Evolutionary conservation across 2,888 invertebrate species (phyloP).

Genomic region (Gari tellinella): DNA sequence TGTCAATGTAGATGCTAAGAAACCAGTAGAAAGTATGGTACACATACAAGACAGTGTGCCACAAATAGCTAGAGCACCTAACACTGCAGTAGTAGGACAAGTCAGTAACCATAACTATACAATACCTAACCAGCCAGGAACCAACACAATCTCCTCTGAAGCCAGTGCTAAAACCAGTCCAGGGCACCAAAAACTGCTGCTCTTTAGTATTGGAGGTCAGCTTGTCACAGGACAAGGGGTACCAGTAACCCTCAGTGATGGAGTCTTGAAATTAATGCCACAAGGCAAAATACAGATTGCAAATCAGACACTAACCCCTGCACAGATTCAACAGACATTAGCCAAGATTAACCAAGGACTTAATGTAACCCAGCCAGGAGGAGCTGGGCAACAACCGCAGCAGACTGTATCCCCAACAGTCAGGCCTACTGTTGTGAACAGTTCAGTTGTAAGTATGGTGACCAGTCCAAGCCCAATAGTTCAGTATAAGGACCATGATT

Average conservation of each 20-base stretch:
- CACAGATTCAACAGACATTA: constrained; percentile 57
- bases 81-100: no score
- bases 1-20: not conserved
- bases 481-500: constrained; percentile 1
- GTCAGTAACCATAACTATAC: not conserved
- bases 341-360: constrained; percentile 50
- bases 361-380: constrained; percentile 1
- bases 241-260: constrained; percentile 74
- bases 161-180: constrained; percentile 9
- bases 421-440: not conserved
- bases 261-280: constrained; percentile 70
- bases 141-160: no score
- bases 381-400: not conserved
- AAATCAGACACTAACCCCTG: constrained; percentile 62
- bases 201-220: constrained; percentile 78
- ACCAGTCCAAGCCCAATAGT: not conserved
- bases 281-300: constrained; percentile 66
- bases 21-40: constrained; percentile 5
- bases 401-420: not conserved
- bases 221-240: constrained; percentile 77
- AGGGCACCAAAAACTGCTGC: constrained; percentile 60
- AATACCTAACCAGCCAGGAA: no score
- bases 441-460: not conserved
- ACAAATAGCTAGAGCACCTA: no score
- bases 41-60: no score